phyloP scores from a whole-genome alignment of 1,140 invertebrate genomes.

The Listronotus oregonensis region DNA sequence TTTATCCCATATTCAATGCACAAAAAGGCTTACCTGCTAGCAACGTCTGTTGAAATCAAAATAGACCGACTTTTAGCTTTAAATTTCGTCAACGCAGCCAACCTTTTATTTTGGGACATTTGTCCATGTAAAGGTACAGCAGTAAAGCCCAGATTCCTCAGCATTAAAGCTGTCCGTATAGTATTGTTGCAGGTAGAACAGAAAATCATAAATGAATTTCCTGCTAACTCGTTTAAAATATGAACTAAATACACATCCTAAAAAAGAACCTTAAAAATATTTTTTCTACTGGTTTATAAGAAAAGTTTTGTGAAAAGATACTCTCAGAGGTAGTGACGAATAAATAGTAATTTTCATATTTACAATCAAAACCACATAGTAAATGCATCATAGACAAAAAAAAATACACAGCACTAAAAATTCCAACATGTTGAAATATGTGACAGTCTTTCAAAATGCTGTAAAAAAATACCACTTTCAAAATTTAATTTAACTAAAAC shows the following conservation, averaged over 20 bases:
- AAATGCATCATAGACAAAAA: constrained; percentile 19
- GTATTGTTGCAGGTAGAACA: constrained; percentile 94
- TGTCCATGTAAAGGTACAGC: constrained; percentile 97
- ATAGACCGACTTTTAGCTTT: constrained; percentile 85
- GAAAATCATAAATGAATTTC: constrained; percentile 97
- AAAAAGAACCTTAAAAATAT: constrained; percentile 39
- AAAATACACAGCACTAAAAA: too few relatives aligned
- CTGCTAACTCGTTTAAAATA: constrained; percentile 93
- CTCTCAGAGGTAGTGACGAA: constrained; percentile 40
- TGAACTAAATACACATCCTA: constrained; percentile 96
- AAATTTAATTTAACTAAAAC: too few relatives aligned
- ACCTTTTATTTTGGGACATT: constrained; percentile 92
- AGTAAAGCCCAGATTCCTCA: constrained; percentile 85
- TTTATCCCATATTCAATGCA: too few relatives aligned
- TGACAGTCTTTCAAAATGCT: too few relatives aligned
- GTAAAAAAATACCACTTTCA: too few relatives aligned
- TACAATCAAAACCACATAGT: constrained; percentile 5
- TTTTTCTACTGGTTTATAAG: too few relatives aligned
- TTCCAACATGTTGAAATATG: too few relatives aligned
- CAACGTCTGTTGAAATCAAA: constrained; percentile 97
- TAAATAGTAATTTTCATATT: constrained; percentile 25
- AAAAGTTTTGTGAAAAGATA: neutral
- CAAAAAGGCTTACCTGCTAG: constrained; percentile 74
- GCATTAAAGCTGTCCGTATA: constrained; percentile 82
- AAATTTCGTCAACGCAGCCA: constrained; percentile 92